Conservation (phyloP, 2,113 vertebrate species). For the Percina caprodes region DNA sequence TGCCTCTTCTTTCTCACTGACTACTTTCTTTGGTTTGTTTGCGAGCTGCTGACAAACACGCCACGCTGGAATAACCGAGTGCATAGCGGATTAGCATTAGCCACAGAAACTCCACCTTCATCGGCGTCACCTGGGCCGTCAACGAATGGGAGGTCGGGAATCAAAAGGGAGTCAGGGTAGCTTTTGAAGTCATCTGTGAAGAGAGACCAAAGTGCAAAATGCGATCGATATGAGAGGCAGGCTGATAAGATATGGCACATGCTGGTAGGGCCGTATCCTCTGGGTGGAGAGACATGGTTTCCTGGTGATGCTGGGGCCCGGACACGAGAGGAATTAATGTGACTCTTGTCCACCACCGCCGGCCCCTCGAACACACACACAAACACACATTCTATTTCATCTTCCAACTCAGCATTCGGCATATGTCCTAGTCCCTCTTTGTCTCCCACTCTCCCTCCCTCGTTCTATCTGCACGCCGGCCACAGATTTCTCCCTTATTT, state of each 20-base stretch:
- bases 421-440: constrained; percentile 51
- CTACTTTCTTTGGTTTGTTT: constrained; percentile 35
- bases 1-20: constrained; percentile 48
- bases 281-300: constrained; percentile 30
- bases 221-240: constrained; percentile 41
- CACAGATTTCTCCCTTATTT: constrained; percentile 68
- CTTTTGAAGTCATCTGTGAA: constrained; percentile 47
- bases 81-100: constrained; percentile 52
- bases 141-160: neutral
- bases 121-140: neutral
- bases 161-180: constrained; percentile 3
- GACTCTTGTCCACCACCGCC: neutral
- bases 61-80: constrained; percentile 1
- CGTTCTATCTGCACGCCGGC: constrained; percentile 33
- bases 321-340: constrained; percentile 58
- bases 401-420: constrained; percentile 62
- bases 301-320: constrained; percentile 39
- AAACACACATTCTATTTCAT: constrained; percentile 49
- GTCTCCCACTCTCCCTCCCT: constrained; percentile 14
- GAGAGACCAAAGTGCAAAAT: constrained; percentile 25
- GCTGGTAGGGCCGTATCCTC: constrained; percentile 21
- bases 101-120: constrained; percentile 24
- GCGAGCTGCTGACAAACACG: constrained; percentile 36
- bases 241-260: constrained; percentile 38
- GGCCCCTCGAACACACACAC: constrained; percentile 15